A percentile compares a stretch with the other conserved stretches of the same genome.
phyloP scores from a whole-genome alignment of 2,113 vertebrate genomes.

The Ptilonorhynchus violaceus region DNA sequence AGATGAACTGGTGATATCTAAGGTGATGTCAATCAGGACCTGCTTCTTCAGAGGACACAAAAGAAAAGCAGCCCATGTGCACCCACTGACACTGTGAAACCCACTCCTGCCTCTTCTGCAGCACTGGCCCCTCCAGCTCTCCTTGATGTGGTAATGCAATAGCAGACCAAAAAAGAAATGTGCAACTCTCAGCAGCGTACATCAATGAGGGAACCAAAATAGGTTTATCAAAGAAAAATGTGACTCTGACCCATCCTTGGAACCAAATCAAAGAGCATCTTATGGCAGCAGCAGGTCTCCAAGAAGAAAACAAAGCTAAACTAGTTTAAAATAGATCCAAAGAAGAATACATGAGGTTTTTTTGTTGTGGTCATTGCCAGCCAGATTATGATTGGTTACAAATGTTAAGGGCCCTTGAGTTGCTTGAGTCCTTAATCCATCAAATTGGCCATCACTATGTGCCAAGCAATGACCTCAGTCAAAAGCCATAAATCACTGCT shows the following conservation, averaged over 20 bases:
- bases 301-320: slow-evolving; percentile 36
- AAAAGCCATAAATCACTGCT: slow-evolving; percentile 32
- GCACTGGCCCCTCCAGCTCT: neutral
- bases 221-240: slow-evolving; percentile 39
- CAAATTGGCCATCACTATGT: neutral
- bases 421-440: slow-evolving; percentile 8
- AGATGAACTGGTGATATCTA: neutral
- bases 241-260: slow-evolving; percentile 37
- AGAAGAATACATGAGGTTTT: neutral
- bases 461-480: slow-evolving; percentile 40
- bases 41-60: neutral
- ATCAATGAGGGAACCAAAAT: neutral
- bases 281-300: neutral
- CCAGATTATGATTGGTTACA: slow-evolving; percentile 21
- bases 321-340: slow-evolving; percentile 27
- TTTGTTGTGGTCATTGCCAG: neutral
- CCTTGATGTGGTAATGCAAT: neutral
- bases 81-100: neutral
- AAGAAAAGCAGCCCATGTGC: neutral
- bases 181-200: neutral
- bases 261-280: slow-evolving; percentile 39
- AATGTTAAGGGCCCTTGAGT: slow-evolving; percentile 21
- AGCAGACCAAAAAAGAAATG: neutral
- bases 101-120: neutral
- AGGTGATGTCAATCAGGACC: neutral